Base-by-base conservation (phyloP, 2,888 invertebrate genomes). In the Nomada hirtipes region DNA sequence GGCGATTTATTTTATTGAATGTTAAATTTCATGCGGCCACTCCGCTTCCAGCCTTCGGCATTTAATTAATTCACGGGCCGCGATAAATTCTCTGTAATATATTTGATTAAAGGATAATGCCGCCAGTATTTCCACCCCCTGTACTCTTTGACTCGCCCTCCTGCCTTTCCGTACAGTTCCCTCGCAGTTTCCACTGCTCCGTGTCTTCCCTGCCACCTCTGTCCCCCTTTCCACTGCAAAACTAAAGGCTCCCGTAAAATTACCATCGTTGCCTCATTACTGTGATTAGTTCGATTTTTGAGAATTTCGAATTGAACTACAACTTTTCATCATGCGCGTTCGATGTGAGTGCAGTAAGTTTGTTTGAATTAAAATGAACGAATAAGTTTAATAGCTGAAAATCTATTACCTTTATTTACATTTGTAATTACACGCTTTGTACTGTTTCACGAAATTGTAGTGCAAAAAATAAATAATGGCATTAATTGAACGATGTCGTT, bases 61-160 rank as follows among this genome's bases (percentile, higher is more conserved):
- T 93, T 93, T 93, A 93, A 93, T 93, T 93, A 93, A 92, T 93
- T 93, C 92, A 91, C 92, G 91, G 91, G 88, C 90, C 89, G 91
- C 93, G 91, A 93, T 93, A 93, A 93, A 93, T 93, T 93, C 92
- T 92, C 91, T 88, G 91, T 93, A 93, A 93, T 93, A 93, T 93
- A 93, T 93, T 93, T 93, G 93, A 93, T 93, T 93, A 93, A 93
- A 93, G 93, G 93, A 93, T 93, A 93, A 93, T 93, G 92, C 93
- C 91, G 90, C 90, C 88, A 90, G 91, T 91, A 91, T 91, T 91
- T 89, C 86, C 89, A 89, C 85, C 84, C 79, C 79, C 80, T 81
- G 64, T 82, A 81, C 86, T 85, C 85, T 85, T 80, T 83, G 86
- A 78, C 85, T 79, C 83, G 78, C 85, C 79, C 84, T 82, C 73